Evolutionary conservation across 2,113 vertebrate species (phyloP).

Genomic region (Bettongia penicillata): DNA sequence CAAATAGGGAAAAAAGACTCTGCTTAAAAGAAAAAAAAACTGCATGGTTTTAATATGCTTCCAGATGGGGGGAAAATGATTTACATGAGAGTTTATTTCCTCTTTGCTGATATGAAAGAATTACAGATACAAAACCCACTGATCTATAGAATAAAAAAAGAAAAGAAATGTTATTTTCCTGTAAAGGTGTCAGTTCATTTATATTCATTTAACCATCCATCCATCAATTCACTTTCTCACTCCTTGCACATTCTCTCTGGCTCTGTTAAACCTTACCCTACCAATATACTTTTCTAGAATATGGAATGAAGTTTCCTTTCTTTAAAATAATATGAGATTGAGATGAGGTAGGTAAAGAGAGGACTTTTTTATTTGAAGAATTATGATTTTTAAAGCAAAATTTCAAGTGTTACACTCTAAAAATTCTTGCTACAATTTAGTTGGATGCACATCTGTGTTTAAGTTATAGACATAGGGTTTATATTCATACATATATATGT

Average conservation of each 20-base stretch:
- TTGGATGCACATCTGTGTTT: slow-evolving; percentile 37
- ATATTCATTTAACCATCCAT: slow-evolving; percentile 93
- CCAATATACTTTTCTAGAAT: slow-evolving; percentile 84
- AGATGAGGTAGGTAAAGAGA: slow-evolving; percentile 69
- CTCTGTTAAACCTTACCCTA: slow-evolving; percentile 84
- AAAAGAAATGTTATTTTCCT: slow-evolving; percentile 91
- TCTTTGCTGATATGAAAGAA: slow-evolving; percentile 92
- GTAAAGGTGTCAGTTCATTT: slow-evolving; percentile 92
- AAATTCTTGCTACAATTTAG: slow-evolving; percentile 22
- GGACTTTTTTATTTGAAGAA: slow-evolving; percentile 44
- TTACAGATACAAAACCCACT: slow-evolving; percentile 90
- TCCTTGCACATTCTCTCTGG: slow-evolving; percentile 86
- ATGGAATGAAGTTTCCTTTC: slow-evolving; percentile 84
- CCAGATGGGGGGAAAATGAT: slow-evolving; percentile 93
- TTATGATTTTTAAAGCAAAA: slow-evolving; percentile 63
- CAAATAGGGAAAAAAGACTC: slow-evolving; percentile 86
- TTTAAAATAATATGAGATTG: slow-evolving; percentile 72
- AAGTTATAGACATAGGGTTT: slow-evolving; percentile 32
- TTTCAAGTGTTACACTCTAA: slow-evolving; percentile 54
- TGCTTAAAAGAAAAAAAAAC: slow-evolving; percentile 91
- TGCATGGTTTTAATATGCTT: slow-evolving; percentile 94
- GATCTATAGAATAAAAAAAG: slow-evolving; percentile 92
- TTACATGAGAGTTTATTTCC: slow-evolving; percentile 95
- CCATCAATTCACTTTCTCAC: slow-evolving; percentile 89
- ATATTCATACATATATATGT: not conserved